Evolutionary conservation across 2,888 invertebrate genomes (phyloP), one percentile per base, ranked within the genome.

Genomic region (Ochlodes sylvanus): DNA sequence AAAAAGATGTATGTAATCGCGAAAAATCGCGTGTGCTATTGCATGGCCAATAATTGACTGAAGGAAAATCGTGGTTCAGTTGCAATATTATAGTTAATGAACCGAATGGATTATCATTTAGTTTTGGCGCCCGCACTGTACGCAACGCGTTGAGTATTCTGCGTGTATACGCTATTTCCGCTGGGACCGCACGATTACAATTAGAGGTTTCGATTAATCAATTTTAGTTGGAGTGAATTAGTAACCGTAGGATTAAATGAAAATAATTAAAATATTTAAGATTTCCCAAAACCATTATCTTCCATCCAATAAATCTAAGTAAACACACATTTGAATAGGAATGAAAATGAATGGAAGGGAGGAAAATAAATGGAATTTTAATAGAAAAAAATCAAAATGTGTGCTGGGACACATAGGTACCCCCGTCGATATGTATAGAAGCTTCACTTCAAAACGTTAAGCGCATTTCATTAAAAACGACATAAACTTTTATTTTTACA

Each of bases 51-150:
- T 87, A 83, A 83, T 83, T 85, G 84, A 92, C 91, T 93, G 88
- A 86, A 86, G 88, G 86, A 89, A 88, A 90, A 89, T 85, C 87
- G 82, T 83, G 84, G 86, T 82, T 87, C 86, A 86, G 85, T 84
- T 84, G 85, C 87, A 88, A 86, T 84, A 86, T 73, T 84, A 86
- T 73, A 78, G 84, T 85, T 89, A 88, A 84, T 85, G 82, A 86
- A 81, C 79, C 79, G 79, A 79, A 69, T 73, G 85, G 88, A 93
- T 93, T 93, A 90, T 85, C 92, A 93, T 93, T 90, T 87, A 84
- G 85, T 85, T 92, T 92, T 89, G 92, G 92, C 84, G 80, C 76
- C 85, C 87, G 86, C 85, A 81, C 85, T 80, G 79, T 84, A 81
- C 68, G 82, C 80, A 86, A 69, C 69, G 71, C 70, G 72, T 83